phyloP scores from a whole-genome alignment of 2,113 vertebrate species.

The Recurvirostra avosetta region DNA sequence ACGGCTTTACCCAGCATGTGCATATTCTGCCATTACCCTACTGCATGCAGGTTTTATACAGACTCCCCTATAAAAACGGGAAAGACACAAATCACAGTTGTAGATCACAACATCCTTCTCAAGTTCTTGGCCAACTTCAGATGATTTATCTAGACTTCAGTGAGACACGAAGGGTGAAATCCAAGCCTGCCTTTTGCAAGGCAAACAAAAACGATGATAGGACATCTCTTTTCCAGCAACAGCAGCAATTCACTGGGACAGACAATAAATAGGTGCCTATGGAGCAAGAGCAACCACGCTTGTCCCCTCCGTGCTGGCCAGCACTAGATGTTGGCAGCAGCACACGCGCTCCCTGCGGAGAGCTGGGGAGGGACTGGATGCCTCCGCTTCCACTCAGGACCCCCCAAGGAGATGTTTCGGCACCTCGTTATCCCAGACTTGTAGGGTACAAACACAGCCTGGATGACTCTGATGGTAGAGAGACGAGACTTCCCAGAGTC shows the following conservation, averaged over 20 bases:
- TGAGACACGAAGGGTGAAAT: background rate
- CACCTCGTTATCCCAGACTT: background rate
- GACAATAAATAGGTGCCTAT: background rate
- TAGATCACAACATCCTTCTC: background rate
- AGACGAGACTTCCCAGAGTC: background rate
- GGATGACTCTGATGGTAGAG: no score
- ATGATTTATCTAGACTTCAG: background rate
- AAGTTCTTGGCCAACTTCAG: background rate
- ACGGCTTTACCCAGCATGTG: background rate
- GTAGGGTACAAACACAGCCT: background rate
- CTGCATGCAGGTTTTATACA: background rate
- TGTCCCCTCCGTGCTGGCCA: background rate
- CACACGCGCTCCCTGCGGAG: background rate
- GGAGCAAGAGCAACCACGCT: background rate
- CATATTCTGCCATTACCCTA: background rate
- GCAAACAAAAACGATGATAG: background rate
- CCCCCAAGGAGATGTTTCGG: fast-evolving
- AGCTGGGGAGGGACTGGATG: background rate
- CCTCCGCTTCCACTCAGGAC: background rate
- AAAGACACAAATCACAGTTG: background rate
- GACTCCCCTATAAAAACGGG: background rate
- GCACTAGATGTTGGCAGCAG: background rate
- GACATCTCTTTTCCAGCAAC: background rate
- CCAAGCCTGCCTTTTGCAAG: background rate
- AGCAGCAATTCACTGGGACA: background rate